Evolutionary conservation across 2,888 invertebrate genomes (phyloP).

Genomic region (Bunonema sp.): DNA sequence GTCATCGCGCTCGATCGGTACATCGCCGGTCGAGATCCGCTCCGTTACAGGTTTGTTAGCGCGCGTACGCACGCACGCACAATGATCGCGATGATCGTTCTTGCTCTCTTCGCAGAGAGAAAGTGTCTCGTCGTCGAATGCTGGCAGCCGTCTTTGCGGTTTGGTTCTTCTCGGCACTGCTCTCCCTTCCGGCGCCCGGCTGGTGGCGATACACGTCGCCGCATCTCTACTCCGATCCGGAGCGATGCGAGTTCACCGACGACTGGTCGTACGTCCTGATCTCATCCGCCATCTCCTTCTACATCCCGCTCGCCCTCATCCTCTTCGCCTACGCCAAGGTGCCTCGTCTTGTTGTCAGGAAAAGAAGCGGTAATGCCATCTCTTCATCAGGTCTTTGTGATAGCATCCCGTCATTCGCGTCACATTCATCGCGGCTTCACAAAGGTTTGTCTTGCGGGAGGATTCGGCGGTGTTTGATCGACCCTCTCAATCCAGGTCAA

Average conservation of each 20-base stretch:
- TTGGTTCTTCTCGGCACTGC: slow-evolving; percentile 75
- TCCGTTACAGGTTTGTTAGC: too few species aligned
- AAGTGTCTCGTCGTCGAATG: slow-evolving; percentile 75
- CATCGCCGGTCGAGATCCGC: slow-evolving; percentile 96
- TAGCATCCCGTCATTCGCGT: too few species aligned
- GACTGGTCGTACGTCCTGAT: slow-evolving; percentile 87
- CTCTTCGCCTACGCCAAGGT: slow-evolving; percentile 87
- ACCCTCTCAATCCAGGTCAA: too few species aligned
- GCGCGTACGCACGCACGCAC: too few species aligned
- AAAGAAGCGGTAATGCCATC: too few species aligned
- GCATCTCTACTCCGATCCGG: slow-evolving; percentile 23
- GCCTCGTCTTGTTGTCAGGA: too few species aligned
- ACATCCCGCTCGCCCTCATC: slow-evolving; percentile 87
- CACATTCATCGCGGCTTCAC: too few species aligned
- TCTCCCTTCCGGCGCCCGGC: slow-evolving; percentile 86
- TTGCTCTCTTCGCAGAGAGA: too few species aligned
- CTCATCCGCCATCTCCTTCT: slow-evolving; percentile 92
- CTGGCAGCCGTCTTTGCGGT: slow-evolving; percentile 75
- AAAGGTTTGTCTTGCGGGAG: too few species aligned
- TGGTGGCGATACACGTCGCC: slow-evolving; percentile 53
- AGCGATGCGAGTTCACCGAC: slow-evolving; percentile 76
- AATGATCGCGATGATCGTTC: too few species aligned
- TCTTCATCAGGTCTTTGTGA: too few species aligned
- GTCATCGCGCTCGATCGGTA: slow-evolving; percentile 62
- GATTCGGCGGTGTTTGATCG: too few species aligned